These are phyloP conservation scores for Aphis craccivora DNA, from an alignment of 1,140 invertebrate species.

Conservation along the genomic window DNA sequence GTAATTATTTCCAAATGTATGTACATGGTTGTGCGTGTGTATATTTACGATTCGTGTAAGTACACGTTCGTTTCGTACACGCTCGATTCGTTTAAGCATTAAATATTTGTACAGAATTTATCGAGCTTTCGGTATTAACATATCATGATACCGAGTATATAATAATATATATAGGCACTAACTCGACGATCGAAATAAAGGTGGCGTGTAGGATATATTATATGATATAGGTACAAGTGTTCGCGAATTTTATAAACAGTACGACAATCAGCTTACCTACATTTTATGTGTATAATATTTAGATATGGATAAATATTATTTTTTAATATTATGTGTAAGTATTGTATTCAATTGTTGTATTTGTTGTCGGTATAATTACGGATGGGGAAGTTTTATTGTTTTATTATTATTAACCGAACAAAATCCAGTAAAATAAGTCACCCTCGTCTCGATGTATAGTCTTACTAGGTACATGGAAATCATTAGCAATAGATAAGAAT, in stretches of 20 bases:
- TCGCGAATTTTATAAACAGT: background rate
- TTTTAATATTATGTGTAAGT: background rate
- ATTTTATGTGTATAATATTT: background rate
- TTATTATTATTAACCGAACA: background rate
- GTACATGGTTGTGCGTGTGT: background rate
- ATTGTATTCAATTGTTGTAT: background rate
- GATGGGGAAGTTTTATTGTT: background rate
- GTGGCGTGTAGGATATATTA: background rate
- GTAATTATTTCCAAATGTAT: background rate
- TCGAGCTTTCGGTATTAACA: slow-evolving; percentile 2
- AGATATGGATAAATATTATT: background rate
- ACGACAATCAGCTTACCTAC: background rate
- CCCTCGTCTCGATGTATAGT: background rate
- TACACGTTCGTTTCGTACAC: background rate
- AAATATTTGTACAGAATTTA: slow-evolving; percentile 7
- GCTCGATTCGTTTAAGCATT: slow-evolving; percentile 14
- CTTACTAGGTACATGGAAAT: background rate
- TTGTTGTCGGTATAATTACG: no score
- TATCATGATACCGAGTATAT: background rate
- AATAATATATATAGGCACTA: background rate
- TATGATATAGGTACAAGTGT: background rate
- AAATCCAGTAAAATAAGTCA: background rate
- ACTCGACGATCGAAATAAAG: background rate
- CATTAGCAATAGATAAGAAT: background rate
- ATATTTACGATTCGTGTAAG: slow-evolving; percentile 15